Evolutionary conservation across 2,888 invertebrate genomes (phyloP), one percentile per base, ranked within the genome.

Genomic region (Drosophila anomalipes): DNA sequence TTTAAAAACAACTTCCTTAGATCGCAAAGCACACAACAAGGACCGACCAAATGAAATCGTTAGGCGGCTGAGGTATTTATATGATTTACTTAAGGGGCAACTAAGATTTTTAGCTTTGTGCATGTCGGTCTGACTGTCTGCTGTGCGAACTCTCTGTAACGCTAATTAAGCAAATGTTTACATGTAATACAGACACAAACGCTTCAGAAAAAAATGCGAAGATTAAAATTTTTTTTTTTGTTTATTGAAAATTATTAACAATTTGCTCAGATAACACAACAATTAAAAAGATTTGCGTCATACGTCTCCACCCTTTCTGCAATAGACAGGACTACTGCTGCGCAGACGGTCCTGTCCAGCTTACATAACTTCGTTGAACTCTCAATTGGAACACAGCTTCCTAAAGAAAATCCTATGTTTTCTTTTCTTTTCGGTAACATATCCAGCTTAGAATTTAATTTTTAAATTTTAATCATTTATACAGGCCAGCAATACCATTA

Each of bases 1-100:
- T 52, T 16, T 2, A 28, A 32, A 44, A 32, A 9, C 12, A 33
- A 7, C 14, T 39, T 19, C 33, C 10, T 19, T 30, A 71, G 68
- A 32, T 51, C 56, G 52, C 30, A 62, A 58, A 49, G 10, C 28
- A 9, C n/a, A 60, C n/a, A 49, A 22, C 4, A 81, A 63, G 12
- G 65, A 83, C 16, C 58, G 52, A 6, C 74, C 83, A 1, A 16
- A 57, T 9, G 68, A 79, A 19, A 35, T 81, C 4, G 28, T 74
- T 1, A 67, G 68, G 4, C 70, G 62, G 0, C 39, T 83, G 28
- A 83, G 83, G 83, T 84, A 73, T 14, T 33, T 49, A 22, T 49
- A 47, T 47, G 1, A 47, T 26, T 47, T 47, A 26, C 14, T 22
- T 47, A 22, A 22, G 41, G 10, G 12, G 2, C 41, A 12, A 41